These are phyloP conservation scores for Staurois parvus DNA, from an alignment of 2,797 vertebrate species.

Conservation along the genomic window DNA sequence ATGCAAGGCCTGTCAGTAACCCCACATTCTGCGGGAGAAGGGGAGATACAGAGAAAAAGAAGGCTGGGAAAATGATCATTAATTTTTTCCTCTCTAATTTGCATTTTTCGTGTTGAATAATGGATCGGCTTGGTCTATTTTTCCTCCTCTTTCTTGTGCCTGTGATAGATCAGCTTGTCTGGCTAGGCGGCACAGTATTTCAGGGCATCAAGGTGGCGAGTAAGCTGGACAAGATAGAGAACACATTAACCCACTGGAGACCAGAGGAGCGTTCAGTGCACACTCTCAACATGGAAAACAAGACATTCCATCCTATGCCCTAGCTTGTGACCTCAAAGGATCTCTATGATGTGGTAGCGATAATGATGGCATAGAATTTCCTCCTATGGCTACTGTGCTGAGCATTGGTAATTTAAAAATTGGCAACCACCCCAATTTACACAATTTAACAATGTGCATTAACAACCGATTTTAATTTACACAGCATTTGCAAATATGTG, in stretches of 20 bases:
- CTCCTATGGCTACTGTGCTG: no score
- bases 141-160: slow-evolving; percentile 69
- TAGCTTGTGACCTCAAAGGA: no score
- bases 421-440: no score
- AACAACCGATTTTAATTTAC: no score
- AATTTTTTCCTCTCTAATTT: slow-evolving; percentile 76
- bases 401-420: no score
- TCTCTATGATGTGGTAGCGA: no score
- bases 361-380: no score
- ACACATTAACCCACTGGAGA: background rate
- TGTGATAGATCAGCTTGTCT: slow-evolving; percentile 73
- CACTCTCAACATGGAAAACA: no score
- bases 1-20: slow-evolving; percentile 80
- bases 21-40: slow-evolving; percentile 61
- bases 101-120: slow-evolving; percentile 83
- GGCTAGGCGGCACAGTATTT: slow-evolving; percentile 59
- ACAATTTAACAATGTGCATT: no score
- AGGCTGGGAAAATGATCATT: slow-evolving; percentile 68
- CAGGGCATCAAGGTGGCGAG: background rate
- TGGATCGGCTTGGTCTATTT: slow-evolving; percentile 76
- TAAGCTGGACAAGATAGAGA: background rate
- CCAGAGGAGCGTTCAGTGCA: no score
- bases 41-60: slow-evolving; percentile 25
- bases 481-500: no score
- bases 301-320: no score